Percentiles rank a stretch among this genome's conserved stretches.
phyloP scores from a whole-genome alignment of 35 echinoderm and acorn worm genomes.

The Patiria miniata region DNA sequence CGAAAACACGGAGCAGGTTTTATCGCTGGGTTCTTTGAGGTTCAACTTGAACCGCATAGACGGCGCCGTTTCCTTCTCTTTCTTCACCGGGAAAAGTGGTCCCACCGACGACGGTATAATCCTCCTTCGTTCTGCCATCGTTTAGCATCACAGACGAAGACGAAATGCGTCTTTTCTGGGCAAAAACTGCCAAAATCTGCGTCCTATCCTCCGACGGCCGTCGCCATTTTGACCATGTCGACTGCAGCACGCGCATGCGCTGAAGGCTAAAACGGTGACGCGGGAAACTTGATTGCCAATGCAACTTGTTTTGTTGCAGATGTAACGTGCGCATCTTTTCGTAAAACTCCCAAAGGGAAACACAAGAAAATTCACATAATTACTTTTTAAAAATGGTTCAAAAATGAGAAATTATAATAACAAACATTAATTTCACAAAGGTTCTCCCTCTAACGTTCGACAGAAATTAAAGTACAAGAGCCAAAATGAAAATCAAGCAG shows the following conservation, averaged over 20 bases:
- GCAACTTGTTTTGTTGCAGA: background rate
- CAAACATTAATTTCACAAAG: no score
- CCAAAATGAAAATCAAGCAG: no score
- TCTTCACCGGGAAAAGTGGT: constrained; percentile 71
- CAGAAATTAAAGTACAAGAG: no score
- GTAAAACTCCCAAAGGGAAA: no score
- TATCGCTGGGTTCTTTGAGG: constrained; percentile 87
- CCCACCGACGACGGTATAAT: constrained; percentile 97
- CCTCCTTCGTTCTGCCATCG: constrained; percentile 98
- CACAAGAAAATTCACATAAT: no score
- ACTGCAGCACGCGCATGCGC: constrained; percentile 78
- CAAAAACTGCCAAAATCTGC: constrained; percentile 53
- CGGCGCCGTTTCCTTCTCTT: constrained; percentile 69
- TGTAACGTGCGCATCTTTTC: no score
- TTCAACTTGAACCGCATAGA: constrained; percentile 77
- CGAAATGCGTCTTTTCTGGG: constrained; percentile 41
- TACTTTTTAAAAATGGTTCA: no score
- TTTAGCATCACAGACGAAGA: constrained; percentile 3
- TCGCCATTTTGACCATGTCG: constrained; percentile 84
- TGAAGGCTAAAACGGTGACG: background rate
- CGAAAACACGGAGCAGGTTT: constrained; percentile 85
- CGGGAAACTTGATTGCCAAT: constrained; percentile 18
- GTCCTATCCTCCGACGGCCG: constrained; percentile 44
- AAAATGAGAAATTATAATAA: no score
- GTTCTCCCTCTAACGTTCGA: no score